Percentiles rank a stretch among this genome's conserved stretches.
phyloP scores from a whole-genome alignment of 2,888 invertebrate genomes.

The Junonia oenone region DNA sequence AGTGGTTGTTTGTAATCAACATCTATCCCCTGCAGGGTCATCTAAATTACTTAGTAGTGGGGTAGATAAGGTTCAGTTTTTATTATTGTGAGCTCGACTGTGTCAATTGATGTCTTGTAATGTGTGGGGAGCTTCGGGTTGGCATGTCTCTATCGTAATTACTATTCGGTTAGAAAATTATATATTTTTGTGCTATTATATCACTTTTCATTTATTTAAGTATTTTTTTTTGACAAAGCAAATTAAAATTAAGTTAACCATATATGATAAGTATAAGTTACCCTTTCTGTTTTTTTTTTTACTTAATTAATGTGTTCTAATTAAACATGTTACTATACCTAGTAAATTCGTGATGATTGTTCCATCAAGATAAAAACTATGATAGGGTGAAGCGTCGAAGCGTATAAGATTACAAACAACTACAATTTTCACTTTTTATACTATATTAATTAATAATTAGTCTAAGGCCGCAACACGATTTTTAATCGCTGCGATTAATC shows the following conservation, averaged over 20 bases:
- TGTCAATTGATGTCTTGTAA: constrained; percentile 45
- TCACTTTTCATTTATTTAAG: too few species aligned
- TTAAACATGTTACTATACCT: too few species aligned
- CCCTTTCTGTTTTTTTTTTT: too few species aligned
- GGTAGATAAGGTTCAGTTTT: constrained; percentile 69
- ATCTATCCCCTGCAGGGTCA: constrained; percentile 53
- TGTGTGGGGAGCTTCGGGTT: constrained; percentile 21
- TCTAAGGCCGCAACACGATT: too few species aligned
- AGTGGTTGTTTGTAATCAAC: constrained; percentile 61
- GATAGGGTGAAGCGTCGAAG: background rate
- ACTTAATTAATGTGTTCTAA: too few species aligned
- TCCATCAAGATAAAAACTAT: background rate
- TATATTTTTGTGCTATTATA: too few species aligned
- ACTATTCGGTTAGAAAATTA: background rate
- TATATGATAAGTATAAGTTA: too few species aligned
- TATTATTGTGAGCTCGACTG: constrained; percentile 62
- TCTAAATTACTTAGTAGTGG: constrained; percentile 64
- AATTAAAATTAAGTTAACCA: too few species aligned
- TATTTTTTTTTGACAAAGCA: too few species aligned
- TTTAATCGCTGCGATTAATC: too few species aligned
- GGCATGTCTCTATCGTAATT: constrained; percentile 11
- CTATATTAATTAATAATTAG: background rate
- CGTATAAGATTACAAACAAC: background rate
- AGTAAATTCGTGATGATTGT: background rate
- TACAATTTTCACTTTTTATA: background rate